These are phyloP conservation scores for Lycocerus yunnanus DNA, from an alignment of 2,888 invertebrate genomes.

Conservation along the genomic window DNA sequence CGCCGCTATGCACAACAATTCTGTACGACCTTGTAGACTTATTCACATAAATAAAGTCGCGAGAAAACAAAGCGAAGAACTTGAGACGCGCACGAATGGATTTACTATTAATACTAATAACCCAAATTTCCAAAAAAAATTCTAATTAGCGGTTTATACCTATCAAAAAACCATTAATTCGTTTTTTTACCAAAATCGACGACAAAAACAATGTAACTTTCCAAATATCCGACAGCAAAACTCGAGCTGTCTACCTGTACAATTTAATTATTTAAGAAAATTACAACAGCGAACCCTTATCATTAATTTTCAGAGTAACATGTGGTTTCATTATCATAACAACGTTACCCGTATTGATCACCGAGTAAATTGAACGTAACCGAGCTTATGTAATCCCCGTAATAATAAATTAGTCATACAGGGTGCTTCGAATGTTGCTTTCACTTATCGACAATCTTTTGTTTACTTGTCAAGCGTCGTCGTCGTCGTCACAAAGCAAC, in stretches of 20 bases:
- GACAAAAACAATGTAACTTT: too few species aligned
- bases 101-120: too few species aligned
- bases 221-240: too few species aligned
- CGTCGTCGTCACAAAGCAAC: not conserved
- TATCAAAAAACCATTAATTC: too few species aligned
- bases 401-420: not conserved
- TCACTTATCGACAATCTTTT: not conserved
- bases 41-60: too few species aligned
- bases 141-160: too few species aligned
- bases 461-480: not conserved
- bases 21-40: too few species aligned
- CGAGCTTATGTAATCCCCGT: not conserved
- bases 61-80: too few species aligned
- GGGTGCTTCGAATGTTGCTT: not conserved
- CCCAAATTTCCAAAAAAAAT: too few species aligned
- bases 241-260: not conserved
- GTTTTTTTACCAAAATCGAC: too few species aligned
- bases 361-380: not conserved
- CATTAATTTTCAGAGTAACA: not conserved
- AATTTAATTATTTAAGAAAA: not conserved
- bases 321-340: not conserved
- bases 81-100: too few species aligned
- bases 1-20: too few species aligned
- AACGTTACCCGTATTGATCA: not conserved
- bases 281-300: not conserved